Evolutionary conservation across 1,140 invertebrate genomes (phyloP).

Genomic region (Orchestia grillus): DNA sequence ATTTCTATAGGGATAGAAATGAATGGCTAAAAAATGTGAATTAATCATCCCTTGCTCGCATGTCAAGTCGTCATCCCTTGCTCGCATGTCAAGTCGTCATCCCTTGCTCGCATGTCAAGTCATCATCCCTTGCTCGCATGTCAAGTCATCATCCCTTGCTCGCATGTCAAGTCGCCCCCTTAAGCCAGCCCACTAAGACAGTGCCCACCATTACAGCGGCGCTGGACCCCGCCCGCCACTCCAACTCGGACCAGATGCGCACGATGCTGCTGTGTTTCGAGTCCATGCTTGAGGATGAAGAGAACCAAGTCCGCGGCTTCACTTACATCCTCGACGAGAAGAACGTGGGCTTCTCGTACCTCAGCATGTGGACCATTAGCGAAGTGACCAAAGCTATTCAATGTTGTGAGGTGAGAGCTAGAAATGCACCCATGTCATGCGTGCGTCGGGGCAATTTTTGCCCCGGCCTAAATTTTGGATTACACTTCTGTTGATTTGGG

Average conservation of each 20-base stretch:
- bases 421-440: neutral
- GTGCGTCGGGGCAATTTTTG: neutral
- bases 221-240: slow-evolving; percentile 82
- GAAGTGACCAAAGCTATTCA: slow-evolving; percentile 78
- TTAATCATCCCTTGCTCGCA: neutral
- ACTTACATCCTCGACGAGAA: slow-evolving; percentile 86
- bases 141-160: neutral
- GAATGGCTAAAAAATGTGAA: too few relatives aligned
- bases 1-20: too few relatives aligned
- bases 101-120: neutral
- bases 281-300: slow-evolving; percentile 80
- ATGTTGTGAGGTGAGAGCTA: slow-evolving; percentile 77
- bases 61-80: neutral
- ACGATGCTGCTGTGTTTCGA: slow-evolving; percentile 81
- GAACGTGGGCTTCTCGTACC: slow-evolving; percentile 84
- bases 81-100: neutral
- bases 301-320: slow-evolving; percentile 75
- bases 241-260: slow-evolving; percentile 78
- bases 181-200: neutral
- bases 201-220: slow-evolving; percentile 65
- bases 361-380: slow-evolving; percentile 84
- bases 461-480: neutral
- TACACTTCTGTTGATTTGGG: too few relatives aligned
- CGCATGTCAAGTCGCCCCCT: neutral
- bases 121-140: neutral